phyloP scores from a whole-genome alignment of 2,113 vertebrate species.

The Myiagra hebetior region DNA sequence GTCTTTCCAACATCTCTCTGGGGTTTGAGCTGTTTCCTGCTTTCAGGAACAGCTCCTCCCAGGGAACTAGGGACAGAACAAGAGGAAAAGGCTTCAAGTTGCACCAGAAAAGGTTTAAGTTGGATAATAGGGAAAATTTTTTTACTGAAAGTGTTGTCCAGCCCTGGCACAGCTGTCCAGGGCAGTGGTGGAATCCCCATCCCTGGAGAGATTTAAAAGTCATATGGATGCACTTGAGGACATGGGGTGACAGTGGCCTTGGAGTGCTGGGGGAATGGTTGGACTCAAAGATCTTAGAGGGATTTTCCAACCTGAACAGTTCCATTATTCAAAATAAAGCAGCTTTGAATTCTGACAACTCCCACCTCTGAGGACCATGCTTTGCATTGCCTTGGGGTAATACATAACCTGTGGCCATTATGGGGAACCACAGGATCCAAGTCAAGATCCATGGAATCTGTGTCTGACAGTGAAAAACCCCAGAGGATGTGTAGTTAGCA shows the following conservation, averaged over 20 bases:
- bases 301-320: not conserved
- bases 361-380: not conserved
- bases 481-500: not conserved
- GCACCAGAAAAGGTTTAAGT: not conserved
- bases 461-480: not conserved
- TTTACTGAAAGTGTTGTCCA: not conserved
- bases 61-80: not conserved
- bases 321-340: not conserved
- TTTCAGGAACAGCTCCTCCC: not conserved
- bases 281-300: not conserved
- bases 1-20: not conserved
- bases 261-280: not conserved
- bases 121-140: not conserved
- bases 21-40: not conserved
- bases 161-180: not conserved
- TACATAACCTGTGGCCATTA: not conserved
- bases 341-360: not conserved
- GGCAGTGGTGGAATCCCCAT: not conserved
- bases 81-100: not conserved
- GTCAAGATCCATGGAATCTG: not conserved
- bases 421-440: not conserved
- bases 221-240: not conserved
- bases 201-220: not conserved
- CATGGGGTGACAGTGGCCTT: not conserved
- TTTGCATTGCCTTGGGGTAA: not conserved